Evolutionary conservation across 1,140 invertebrate genomes (phyloP).

Genomic region (Olivierus martensii): DNA sequence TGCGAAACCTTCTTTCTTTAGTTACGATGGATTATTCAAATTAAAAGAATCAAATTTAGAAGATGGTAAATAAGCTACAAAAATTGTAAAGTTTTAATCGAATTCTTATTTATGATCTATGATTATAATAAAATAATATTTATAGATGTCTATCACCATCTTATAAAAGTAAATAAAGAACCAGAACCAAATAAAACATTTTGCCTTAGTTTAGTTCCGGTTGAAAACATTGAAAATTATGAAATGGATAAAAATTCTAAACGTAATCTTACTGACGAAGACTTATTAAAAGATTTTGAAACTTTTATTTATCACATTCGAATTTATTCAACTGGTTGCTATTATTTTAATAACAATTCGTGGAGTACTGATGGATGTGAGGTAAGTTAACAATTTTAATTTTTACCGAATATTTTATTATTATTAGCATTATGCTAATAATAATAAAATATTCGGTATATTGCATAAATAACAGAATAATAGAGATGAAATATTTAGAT

Average conservation of each 20-base stretch:
- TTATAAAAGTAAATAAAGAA: background rate
- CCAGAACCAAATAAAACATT: background rate
- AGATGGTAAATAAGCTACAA: background rate
- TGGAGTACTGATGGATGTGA: constrained; percentile 11
- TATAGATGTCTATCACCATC: background rate
- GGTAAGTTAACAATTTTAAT: background rate
- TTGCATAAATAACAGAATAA: too few relatives aligned
- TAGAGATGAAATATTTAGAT: too few relatives aligned
- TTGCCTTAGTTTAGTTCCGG: too few relatives aligned
- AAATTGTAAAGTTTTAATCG: too few relatives aligned
- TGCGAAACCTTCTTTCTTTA: background rate
- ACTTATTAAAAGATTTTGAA: too few relatives aligned
- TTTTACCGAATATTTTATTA: too few relatives aligned
- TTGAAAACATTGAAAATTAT: too few relatives aligned
- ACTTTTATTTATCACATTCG: constrained; percentile 1
- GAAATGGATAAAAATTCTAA: too few relatives aligned
- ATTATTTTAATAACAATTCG: constrained; percentile 5
- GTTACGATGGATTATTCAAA: constrained; percentile 2
- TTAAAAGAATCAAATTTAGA: background rate
- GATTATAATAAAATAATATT: background rate
- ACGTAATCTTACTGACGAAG: too few relatives aligned
- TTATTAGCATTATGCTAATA: too few relatives aligned
- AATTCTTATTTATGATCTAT: background rate
- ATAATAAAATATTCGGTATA: too few relatives aligned
- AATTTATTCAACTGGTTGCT: constrained; percentile 7